These are phyloP conservation scores for Hydractinia echinata DNA, from an alignment of 30 jellyfish, hydroid and myxozoan genomes.

Conservation along the genomic window DNA sequence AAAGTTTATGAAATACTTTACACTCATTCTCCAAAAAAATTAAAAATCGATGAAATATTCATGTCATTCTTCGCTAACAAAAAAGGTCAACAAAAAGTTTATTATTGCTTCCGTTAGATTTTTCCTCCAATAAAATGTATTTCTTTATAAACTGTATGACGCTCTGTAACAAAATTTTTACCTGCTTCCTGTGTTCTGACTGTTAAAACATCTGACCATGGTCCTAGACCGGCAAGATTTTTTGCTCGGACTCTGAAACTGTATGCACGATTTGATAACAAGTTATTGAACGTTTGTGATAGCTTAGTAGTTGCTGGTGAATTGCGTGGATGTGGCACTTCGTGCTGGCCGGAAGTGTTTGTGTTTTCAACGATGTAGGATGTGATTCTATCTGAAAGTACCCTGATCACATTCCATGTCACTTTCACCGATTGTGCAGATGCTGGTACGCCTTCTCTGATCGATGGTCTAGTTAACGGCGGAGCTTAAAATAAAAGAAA, in stretches of 20 bases:
- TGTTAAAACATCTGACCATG: conserved; percentile 17
- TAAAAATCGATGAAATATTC: too few species aligned
- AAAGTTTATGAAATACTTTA: too few species aligned
- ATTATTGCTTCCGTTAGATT: neutral
- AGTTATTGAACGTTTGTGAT: neutral
- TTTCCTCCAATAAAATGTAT: too few species aligned
- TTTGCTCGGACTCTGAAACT: neutral
- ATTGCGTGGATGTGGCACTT: neutral
- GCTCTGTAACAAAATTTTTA: too few species aligned
- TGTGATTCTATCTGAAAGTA: conserved; percentile 4
- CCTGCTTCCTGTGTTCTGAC: neutral
- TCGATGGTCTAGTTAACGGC: neutral
- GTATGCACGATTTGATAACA: neutral
- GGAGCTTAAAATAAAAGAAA: conserved; percentile 8
- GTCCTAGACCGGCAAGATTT: conserved; percentile 22
- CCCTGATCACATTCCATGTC: neutral
- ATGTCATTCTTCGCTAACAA: too few species aligned
- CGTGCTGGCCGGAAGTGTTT: neutral
- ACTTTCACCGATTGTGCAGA: neutral
- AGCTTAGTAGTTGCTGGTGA: neutral
- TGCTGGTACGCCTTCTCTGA: neutral
- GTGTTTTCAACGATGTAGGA: conserved; percentile 1
- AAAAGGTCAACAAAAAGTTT: too few species aligned
- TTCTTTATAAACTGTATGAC: too few species aligned
- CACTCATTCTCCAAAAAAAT: too few species aligned